phyloP scores from a whole-genome alignment of 2,888 invertebrate species.

The Hymenopus coronatus region DNA sequence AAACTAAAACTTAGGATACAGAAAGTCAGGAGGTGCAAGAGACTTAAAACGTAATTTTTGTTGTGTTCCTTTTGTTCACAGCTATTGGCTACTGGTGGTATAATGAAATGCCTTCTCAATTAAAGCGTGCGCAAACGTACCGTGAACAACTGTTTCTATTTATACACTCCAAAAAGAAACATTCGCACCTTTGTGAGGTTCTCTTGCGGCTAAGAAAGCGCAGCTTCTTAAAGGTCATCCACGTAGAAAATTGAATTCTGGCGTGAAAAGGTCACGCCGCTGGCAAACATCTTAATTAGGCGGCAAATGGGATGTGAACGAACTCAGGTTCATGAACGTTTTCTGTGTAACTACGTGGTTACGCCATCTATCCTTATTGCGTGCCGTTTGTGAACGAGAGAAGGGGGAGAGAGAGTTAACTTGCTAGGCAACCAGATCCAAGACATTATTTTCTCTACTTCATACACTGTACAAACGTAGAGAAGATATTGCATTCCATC shows the following conservation, averaged over 20 bases:
- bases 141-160: background rate
- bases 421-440: background rate
- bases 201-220: background rate
- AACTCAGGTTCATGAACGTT: background rate
- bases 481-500: too few relatives aligned
- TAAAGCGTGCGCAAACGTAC: background rate
- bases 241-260: background rate
- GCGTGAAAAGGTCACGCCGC: background rate
- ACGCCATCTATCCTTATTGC: too few relatives aligned
- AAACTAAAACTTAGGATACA: too few relatives aligned
- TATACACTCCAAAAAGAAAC: background rate
- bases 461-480: too few relatives aligned
- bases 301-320: background rate
- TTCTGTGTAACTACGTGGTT: too few relatives aligned
- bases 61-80: too few relatives aligned
- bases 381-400: too few relatives aligned
- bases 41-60: too few relatives aligned
- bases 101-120: too few relatives aligned
- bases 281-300: background rate
- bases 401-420: background rate
- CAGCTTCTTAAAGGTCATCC: background rate
- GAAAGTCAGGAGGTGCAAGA: too few relatives aligned
- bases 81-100: too few relatives aligned
- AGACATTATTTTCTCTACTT: too few relatives aligned
- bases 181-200: background rate